These are phyloP conservation scores for Neostethus bicornis DNA, from an alignment of 2,797 vertebrate species.

Conservation along the genomic window DNA sequence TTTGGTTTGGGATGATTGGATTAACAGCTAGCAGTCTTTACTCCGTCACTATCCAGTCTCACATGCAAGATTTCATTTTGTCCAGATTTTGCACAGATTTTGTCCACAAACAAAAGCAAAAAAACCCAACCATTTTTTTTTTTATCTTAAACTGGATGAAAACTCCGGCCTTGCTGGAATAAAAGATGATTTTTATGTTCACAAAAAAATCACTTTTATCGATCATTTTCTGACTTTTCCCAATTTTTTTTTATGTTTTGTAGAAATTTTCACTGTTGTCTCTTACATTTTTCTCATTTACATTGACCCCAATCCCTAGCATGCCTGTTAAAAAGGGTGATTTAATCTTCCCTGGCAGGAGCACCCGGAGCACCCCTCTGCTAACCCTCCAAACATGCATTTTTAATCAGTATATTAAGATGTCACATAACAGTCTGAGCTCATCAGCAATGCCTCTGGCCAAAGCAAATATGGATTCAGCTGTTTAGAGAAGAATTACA, in stretches of 20 bases:
- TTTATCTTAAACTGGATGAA: background rate
- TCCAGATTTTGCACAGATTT: no score
- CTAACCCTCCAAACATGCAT: slow-evolving; percentile 74
- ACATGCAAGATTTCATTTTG: slow-evolving; percentile 59
- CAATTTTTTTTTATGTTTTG: slow-evolving; percentile 21
- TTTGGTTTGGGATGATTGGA: slow-evolving; percentile 76
- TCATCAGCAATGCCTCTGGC: slow-evolving; percentile 78
- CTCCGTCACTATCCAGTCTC: slow-evolving; percentile 39
- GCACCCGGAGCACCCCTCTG: slow-evolving; percentile 64
- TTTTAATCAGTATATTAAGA: slow-evolving; percentile 81
- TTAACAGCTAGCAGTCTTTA: slow-evolving; percentile 63
- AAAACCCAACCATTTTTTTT: no score
- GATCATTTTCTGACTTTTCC: slow-evolving; percentile 25
- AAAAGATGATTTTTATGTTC: no score
- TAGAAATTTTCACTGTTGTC: slow-evolving; percentile 31
- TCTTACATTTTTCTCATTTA: slow-evolving; percentile 70
- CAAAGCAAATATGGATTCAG: slow-evolving; percentile 80
- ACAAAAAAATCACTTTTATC: slow-evolving; percentile 22
- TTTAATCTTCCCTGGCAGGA: slow-evolving; percentile 76
- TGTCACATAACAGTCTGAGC: slow-evolving; percentile 80
- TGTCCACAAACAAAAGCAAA: no score
- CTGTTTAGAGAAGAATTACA: slow-evolving; percentile 78
- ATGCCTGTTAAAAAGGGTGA: slow-evolving; percentile 66
- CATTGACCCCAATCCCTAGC: slow-evolving; percentile 67
- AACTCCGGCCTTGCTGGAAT: background rate